phyloP scores from a whole-genome alignment of 2,113 vertebrate species.

The Channa argus region DNA sequence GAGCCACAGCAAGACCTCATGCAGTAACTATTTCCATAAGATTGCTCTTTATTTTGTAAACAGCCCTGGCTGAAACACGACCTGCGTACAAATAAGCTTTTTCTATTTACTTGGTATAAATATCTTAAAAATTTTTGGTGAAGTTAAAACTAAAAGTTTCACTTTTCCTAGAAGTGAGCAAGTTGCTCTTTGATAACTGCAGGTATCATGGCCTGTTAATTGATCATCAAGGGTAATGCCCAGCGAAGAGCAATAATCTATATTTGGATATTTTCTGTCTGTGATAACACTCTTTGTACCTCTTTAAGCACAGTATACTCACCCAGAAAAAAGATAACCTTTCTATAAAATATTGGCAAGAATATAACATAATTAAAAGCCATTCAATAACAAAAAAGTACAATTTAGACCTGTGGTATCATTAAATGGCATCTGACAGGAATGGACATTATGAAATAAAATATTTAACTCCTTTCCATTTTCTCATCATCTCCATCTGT shows the following conservation, averaged over 20 bases:
- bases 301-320: no score
- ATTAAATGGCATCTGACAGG: not conserved
- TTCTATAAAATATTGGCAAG: no score
- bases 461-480: not conserved
- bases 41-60: constrained; percentile 1
- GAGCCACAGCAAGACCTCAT: not conserved
- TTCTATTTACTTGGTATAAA: not conserved
- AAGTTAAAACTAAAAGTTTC: not conserved
- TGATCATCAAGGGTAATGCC: not conserved
- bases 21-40: constrained; percentile 10
- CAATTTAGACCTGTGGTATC: not conserved
- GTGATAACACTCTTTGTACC: no score
- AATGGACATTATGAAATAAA: not conserved
- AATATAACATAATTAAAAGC: no score
- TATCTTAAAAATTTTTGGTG: not conserved
- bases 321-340: no score
- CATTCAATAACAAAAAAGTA: no score
- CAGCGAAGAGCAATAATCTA: not conserved
- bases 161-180: no score
- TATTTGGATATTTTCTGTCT: not conserved
- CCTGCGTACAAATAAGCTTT: constrained; percentile 3
- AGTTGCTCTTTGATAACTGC: not conserved
- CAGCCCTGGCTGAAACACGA: not conserved
- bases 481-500: not conserved
- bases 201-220: constrained; percentile 21